Evolutionary conservation across 2,797 vertebrate species (phyloP).

Genomic region (Mastacembelus armatus): DNA sequence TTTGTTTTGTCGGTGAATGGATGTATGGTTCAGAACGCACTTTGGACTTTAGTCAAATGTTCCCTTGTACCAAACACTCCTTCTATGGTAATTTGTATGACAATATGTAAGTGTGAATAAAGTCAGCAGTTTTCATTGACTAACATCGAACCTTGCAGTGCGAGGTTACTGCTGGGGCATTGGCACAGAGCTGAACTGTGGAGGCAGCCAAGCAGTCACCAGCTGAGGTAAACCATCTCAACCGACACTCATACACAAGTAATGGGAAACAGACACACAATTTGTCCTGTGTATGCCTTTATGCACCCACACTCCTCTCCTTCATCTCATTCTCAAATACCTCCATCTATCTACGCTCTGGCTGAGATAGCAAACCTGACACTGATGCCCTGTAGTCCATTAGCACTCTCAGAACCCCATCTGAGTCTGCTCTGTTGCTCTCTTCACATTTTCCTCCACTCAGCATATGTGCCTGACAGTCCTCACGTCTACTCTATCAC

Average conservation of each 20-base stretch:
- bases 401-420: constrained; percentile 62
- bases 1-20: constrained; percentile 27
- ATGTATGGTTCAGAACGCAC: constrained; percentile 11
- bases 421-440: constrained; percentile 55
- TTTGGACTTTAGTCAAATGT: constrained; percentile 44
- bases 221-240: constrained; percentile 74
- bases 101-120: constrained; percentile 49
- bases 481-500: constrained; percentile 44
- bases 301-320: constrained; percentile 62
- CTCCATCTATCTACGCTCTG: constrained; percentile 60
- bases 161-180: constrained; percentile 51
- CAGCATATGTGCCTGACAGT: constrained; percentile 53
- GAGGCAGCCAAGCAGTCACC: constrained; percentile 50
- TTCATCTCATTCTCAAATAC: constrained; percentile 68
- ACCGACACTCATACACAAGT: constrained; percentile 60
- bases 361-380: constrained; percentile 77
- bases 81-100: constrained; percentile 47
- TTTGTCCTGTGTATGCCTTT: constrained; percentile 63
- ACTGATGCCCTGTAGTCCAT: constrained; percentile 80
- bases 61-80: constrained; percentile 45
- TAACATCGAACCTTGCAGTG: constrained; percentile 19
- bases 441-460: constrained; percentile 68
- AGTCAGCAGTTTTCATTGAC: constrained; percentile 49
- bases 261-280: constrained; percentile 77
- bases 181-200: constrained; percentile 41